Percentiles rank a stretch among this genome's conserved stretches.
Conservation (phyloP, 1,140 invertebrate genomes). For the Brachystomella parvula region DNA sequence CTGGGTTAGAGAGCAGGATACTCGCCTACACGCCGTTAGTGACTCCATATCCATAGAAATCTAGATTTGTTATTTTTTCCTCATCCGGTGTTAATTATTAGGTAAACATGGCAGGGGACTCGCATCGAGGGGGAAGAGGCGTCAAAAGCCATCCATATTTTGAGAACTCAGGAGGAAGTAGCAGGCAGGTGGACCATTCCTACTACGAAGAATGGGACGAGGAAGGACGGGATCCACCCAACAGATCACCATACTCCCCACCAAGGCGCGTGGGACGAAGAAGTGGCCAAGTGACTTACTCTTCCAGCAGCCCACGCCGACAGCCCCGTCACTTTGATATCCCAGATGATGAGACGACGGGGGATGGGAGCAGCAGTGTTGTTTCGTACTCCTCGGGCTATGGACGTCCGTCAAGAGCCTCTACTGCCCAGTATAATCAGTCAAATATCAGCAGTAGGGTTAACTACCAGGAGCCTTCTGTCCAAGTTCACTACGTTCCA, state of each 20-base stretch:
- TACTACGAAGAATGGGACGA: conserved; percentile 3
- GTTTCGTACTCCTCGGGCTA: neutral
- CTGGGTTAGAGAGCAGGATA: no score
- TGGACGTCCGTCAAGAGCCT: neutral
- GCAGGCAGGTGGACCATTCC: neutral
- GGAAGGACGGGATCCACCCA: neutral
- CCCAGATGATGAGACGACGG: neutral
- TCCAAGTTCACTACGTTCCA: neutral
- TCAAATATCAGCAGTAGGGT: neutral
- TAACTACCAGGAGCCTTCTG: neutral
- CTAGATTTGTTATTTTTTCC: no score
- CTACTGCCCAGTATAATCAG: no score
- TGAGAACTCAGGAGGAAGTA: neutral
- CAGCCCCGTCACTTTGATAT: neutral
- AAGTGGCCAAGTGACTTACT: neutral
- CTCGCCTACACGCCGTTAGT: no score
- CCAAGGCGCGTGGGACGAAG: neutral
- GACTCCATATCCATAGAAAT: no score
- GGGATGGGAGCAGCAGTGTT: conserved; percentile 10
- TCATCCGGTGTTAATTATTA: neutral
- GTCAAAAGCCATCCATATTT: neutral
- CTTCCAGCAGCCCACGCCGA: neutral
- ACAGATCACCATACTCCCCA: neutral
- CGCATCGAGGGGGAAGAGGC: neutral
- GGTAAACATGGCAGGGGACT: neutral